Evolutionary conservation across 2,797 vertebrate species (phyloP).

Genomic region (Menidia menidia): DNA sequence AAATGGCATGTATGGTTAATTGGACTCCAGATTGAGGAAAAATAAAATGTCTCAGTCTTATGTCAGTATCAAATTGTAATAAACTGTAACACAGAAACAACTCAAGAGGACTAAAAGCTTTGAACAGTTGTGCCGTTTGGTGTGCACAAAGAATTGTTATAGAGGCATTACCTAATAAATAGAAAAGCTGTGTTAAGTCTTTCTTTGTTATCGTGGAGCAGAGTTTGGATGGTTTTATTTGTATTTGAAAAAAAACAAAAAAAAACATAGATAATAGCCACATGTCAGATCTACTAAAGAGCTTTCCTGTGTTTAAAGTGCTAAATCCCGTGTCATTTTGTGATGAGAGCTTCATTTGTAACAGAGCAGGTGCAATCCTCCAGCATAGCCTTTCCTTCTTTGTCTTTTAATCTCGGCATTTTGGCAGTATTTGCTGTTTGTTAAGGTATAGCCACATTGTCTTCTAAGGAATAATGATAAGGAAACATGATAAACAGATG

Average conservation of each 20-base stretch:
- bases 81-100: background rate
- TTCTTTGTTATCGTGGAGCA: background rate
- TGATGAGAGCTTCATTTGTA: background rate
- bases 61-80: background rate
- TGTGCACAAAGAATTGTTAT: slow-evolving; percentile 1
- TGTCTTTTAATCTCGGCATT: slow-evolving; percentile 14
- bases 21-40: background rate
- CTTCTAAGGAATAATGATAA: background rate
- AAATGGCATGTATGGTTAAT: slow-evolving; percentile 8
- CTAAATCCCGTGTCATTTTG: slow-evolving; percentile 8
- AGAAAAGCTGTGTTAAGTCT: slow-evolving; percentile 2
- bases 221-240: background rate
- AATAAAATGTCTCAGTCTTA: background rate
- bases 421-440: slow-evolving; percentile 23
- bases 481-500: rapidly evolving
- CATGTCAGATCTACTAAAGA: background rate
- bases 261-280: slow-evolving; percentile 5
- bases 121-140: background rate
- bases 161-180: background rate
- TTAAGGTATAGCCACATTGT: background rate
- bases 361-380: slow-evolving; percentile 16
- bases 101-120: background rate
- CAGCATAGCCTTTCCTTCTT: background rate
- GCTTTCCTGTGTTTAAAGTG: slow-evolving; percentile 7
- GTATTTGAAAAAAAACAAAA: slow-evolving; percentile 24